Percentiles rank a stretch among this genome's conserved stretches.
These are phyloP conservation scores for Gymnodraco acuticeps DNA, from an alignment of 2,797 vertebrate genomes.

Conservation along the genomic window DNA sequence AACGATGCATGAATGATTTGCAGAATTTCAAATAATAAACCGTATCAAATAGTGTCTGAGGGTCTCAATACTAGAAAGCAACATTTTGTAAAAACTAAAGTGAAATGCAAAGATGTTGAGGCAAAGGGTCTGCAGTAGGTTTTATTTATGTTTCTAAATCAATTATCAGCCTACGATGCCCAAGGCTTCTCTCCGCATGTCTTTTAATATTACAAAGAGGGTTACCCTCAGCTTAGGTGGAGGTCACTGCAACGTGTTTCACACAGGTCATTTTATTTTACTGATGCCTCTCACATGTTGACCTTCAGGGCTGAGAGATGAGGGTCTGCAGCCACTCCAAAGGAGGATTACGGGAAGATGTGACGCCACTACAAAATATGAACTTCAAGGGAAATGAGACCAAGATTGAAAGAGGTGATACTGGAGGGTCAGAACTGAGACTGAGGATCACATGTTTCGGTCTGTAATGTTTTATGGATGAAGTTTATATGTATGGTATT, in stretches of 20 bases:
- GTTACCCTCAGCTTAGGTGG: constrained; percentile 26
- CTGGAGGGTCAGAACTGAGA: constrained; percentile 14
- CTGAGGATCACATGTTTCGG: constrained; percentile 10
- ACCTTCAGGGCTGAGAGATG: constrained; percentile 71
- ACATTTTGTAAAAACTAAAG: not conserved
- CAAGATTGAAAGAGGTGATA: constrained; percentile 30
- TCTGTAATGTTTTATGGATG: constrained; percentile 22
- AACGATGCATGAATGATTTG: constrained; percentile 2
- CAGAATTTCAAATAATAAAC: constrained; percentile 7
- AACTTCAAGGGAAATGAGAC: constrained; percentile 46
- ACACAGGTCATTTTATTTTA: constrained; percentile 63
- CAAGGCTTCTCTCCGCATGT: not conserved
- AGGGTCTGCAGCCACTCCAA: constrained; percentile 69
- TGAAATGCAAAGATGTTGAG: not conserved
- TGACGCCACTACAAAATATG: constrained; percentile 68
- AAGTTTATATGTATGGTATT: not conserved
- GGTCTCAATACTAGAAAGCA: constrained; percentile 5
- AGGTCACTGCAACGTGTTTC: constrained; percentile 44
- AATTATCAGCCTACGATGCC: constrained; percentile 13
- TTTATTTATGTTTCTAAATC: constrained; percentile 4
- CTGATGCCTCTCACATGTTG: constrained; percentile 68
- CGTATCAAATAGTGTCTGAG: not conserved
- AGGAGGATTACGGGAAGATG: constrained; percentile 72
- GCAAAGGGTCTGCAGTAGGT: not conserved
- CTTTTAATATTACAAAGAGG: constrained; percentile 8